Percentiles rank a stretch among this genome's conserved stretches.
These are phyloP conservation scores for Lota lota DNA, from an alignment of 2,113 vertebrate species.

Conservation along the genomic window DNA sequence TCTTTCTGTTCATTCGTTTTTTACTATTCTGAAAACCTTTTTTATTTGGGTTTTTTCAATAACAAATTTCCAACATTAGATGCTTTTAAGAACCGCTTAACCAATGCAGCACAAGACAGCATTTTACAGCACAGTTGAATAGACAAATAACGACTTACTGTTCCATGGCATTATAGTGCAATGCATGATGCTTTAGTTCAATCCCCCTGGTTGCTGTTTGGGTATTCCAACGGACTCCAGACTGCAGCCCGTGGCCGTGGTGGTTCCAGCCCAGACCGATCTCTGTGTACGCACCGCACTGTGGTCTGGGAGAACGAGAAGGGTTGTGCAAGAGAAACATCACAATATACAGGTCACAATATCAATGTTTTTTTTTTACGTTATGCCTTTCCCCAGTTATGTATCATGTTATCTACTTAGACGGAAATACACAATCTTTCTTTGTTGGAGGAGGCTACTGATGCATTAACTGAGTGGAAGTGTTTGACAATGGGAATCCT, in stretches of 20 bases:
- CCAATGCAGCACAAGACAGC: constrained; percentile 13
- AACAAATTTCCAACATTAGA: neutral
- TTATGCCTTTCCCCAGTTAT: constrained; percentile 9
- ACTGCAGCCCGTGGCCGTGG: constrained; percentile 9
- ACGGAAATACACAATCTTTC: too few species aligned
- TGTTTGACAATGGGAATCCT: neutral
- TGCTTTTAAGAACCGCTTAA: constrained; percentile 1
- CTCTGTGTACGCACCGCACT: constrained; percentile 19
- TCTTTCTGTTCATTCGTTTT: constrained; percentile 10
- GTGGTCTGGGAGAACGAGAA: constrained; percentile 6
- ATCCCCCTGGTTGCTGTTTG: neutral
- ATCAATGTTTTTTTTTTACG: neutral
- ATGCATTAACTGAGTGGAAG: neutral
- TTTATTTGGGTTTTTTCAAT: constrained; percentile 12
- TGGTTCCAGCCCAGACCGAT: constrained; percentile 12
- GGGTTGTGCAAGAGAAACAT: too few species aligned
- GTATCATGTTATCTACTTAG: constrained; percentile 17
- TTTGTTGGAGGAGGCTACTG: neutral
- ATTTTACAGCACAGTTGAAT: neutral
- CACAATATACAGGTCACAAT: too few species aligned
- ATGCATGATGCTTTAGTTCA: neutral
- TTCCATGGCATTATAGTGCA: neutral
- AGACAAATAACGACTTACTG: neutral
- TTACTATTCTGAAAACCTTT: neutral
- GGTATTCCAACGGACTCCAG: neutral